Base-by-base conservation (phyloP, 2,797 vertebrate genomes). In the Valencia hispanica region DNA sequence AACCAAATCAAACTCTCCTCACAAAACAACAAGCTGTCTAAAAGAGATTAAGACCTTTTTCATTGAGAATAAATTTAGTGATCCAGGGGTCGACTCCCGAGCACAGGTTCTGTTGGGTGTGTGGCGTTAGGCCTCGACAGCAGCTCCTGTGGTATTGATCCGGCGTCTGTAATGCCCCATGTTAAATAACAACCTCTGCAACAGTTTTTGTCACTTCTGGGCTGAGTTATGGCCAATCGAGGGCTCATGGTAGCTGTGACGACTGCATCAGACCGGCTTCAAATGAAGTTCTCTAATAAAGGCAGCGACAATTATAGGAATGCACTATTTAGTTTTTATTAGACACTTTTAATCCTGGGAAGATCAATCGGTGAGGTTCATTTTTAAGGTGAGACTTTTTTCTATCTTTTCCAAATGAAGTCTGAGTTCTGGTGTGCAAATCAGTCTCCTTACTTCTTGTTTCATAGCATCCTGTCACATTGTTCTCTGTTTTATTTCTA, bases 271-370 rank as follows among this genome's bases (percentile, higher is more conserved):
- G 59, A 66, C 45, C 57, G 43, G 68, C 48, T 78, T 74, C 45
- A 68, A 47, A 79, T 83, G 77, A 4, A 0, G 15, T 41, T 86
- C 81, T 81, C 65, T 17, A 63, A 65, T 74, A 63, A 76, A 4
- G 27, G 70, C 59, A 39, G 59, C 83, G 73, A 79, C 78, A 82
- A 78, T 93, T 87, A 89, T 80, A 88, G 85, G 78, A 87, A 86
- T 82, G 82, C 81, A 81, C 78, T 74, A 74, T 91, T 87, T 87
- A 83, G 76, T 61, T 75, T 89, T 86, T 82, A 80, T 86, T 85
- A 84, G 80, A 69, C 32, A 41, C 41, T 80, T 84, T 83, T 81
- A 79, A 79, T 79, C 59, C 69, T 70, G 50, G 53, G 70, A 63
- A 55, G 77, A 87, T 88, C 70, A 75, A 77, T 80, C 45, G 39